Evolutionary conservation across 2,113 vertebrate genomes (phyloP).

Genomic region (Oxyruncus cristatus): DNA sequence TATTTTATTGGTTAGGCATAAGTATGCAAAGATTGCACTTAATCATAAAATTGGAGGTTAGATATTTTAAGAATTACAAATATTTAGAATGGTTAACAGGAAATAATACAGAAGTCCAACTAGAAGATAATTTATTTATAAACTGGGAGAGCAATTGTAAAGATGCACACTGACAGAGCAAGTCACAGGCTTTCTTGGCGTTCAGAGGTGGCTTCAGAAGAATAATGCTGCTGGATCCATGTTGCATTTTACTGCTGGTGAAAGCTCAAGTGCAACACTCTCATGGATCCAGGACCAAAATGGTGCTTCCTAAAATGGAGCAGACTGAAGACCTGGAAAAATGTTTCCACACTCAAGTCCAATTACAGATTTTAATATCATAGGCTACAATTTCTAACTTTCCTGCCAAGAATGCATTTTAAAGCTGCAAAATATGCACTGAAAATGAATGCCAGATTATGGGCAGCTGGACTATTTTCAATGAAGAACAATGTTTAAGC

Average conservation of each 20-base stretch:
- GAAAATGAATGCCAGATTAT: constrained; percentile 29
- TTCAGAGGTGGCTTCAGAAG: not conserved
- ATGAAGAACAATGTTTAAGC: not conserved
- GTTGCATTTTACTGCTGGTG: not conserved
- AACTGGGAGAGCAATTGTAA: not conserved
- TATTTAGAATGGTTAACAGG: not conserved
- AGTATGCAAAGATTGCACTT: not conserved
- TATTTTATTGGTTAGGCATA: not conserved
- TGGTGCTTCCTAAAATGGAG: not conserved
- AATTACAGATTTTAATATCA: constrained; percentile 11
- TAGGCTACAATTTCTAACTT: not conserved
- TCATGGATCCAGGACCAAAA: not conserved
- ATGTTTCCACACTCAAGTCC: not conserved
- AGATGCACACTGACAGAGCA: not conserved
- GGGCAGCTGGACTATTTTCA: constrained; percentile 9
- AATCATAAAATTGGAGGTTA: not conserved
- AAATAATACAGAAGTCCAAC: not conserved
- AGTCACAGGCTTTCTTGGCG: not conserved
- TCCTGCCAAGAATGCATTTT: constrained; percentile 3
- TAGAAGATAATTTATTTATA: not conserved
- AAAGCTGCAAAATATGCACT: constrained; percentile 17
- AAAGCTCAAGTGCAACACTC: not conserved
- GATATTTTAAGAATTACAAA: not conserved
- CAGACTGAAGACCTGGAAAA: not conserved
- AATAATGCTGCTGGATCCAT: accelerated